Percentiles rank a stretch among this genome's conserved stretches.
Conservation (phyloP, 2,888 invertebrate species). For the Anthophora plumipes region DNA sequence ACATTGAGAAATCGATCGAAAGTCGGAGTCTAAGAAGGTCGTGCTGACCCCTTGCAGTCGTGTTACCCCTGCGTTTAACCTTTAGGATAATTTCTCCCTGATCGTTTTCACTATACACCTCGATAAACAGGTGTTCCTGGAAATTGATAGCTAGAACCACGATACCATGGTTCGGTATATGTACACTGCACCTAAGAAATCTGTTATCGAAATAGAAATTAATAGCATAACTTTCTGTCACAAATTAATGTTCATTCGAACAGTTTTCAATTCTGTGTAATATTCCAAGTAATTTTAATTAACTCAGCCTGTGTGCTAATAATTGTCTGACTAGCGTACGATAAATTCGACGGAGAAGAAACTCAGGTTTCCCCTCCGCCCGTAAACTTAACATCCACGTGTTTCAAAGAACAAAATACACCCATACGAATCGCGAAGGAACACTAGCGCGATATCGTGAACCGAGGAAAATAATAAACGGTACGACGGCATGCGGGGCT, state of each 20-base stretch:
- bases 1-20: constrained; percentile 76
- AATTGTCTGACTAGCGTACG: too few relatives aligned
- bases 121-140: constrained; percentile 6
- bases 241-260: too few relatives aligned
- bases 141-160: constrained; percentile 18
- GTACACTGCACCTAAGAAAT: not conserved
- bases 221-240: not conserved
- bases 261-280: too few relatives aligned
- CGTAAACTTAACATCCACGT: constrained; percentile 12
- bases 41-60: constrained; percentile 52
- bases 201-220: constrained; percentile 20
- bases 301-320: too few relatives aligned
- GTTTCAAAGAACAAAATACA: constrained; percentile 10
- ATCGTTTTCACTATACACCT: constrained; percentile 24
- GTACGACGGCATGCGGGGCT: constrained; percentile 25
- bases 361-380: not conserved
- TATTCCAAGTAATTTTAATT: too few relatives aligned
- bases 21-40: constrained; percentile 69
- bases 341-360: not conserved
- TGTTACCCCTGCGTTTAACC: constrained; percentile 60
- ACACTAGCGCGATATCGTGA: constrained; percentile 27
- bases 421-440: constrained; percentile 20
- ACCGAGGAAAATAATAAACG: constrained; percentile 42
- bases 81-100: constrained; percentile 54
- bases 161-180: constrained; percentile 18